Base-by-base conservation (phyloP, 2,888 invertebrate genomes). In the Fragum fragum region DNA sequence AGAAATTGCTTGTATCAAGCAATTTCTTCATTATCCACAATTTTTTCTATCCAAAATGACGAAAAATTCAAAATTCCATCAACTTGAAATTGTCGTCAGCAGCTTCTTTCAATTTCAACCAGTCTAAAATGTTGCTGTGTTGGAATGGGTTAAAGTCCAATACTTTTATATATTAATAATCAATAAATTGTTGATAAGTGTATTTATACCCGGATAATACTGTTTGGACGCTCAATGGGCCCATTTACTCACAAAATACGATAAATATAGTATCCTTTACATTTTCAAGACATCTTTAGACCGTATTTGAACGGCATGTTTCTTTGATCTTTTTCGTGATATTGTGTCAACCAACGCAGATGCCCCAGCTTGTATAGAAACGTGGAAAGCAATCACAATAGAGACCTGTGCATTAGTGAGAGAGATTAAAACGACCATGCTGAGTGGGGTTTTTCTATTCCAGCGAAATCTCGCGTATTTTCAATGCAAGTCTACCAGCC, bases 241-340 rank as follows among this genome's bases (percentile, higher is more conserved):
- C 73, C 78, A 72, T 79, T 85, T 85, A 81, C 79, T 79, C 85
- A 85, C 81, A 53, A 85, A 85, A 80, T 78, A 78, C 80, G 83
- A 80, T 87, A 88, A 87, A 84, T 87, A 83, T 87, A 82, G 87
- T 88, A 89, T 89, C 89, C 85, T 81, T 86, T 87, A 77, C 86
- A 59, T 76, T 74, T 72, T 61, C 18, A 61, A 32, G 61, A 61
- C 61, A 14, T 66, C 66, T 66, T 42, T 66, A 42, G 66, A 42
- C 9, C 66, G 66, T 66, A 42, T 39, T 66, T 42, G 66, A 66
- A 39, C 66, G 42, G 39, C 66, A 26, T n/a, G 28, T 42, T 21
- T 42, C 66, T 66, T 66, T 66, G 66, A 66, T 66, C 42, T 66
- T 66, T 18, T 26, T 66, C 39, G 72, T 66, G 75, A 70, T 78